Evolutionary conservation across 2,113 vertebrate species (phyloP).

Genomic region (rat (Rattus norvegicus)): GRCr8 NC_086020.1:42911501-42912000

Average conservation of each 20-base stretch:
- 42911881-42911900: not conserved
- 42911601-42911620: not conserved
- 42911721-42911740: not conserved
- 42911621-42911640: not conserved
- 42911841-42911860: not conserved
- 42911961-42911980: not conserved
- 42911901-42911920: slow-evolving; percentile 24
- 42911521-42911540: not conserved
- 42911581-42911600: not conserved
- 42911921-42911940: not conserved
- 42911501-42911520: not conserved
- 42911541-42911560: not conserved
- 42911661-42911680: not conserved
- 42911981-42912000: not conserved
- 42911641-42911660: not conserved
- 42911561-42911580: not conserved
- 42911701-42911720: slow-evolving; percentile 11
- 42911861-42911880: not conserved
- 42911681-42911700: not conserved
- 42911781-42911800: slow-evolving; percentile 3
- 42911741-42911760: not conserved
- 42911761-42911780: not conserved
- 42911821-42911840: slow-evolving; percentile 13
- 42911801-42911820: not conserved
- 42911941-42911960: not conserved